A percentile compares a stretch with the other conserved stretches of the same genome.
Conservation (phyloP, 1,140 invertebrate genomes). For the Eueides isabella region DNA sequence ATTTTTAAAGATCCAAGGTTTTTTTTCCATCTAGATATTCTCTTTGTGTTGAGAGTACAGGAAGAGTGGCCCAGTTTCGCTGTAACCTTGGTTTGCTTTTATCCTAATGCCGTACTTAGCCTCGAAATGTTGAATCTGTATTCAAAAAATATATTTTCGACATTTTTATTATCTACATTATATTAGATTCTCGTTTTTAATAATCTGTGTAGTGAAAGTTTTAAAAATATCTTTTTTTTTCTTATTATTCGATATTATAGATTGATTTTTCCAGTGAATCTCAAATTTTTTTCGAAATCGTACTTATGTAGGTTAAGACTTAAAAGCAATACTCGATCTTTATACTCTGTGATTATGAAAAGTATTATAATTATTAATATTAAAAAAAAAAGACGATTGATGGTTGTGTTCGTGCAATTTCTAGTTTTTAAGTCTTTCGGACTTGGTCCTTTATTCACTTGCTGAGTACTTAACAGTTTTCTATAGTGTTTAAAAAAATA, state of each 20-base stretch:
- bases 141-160: background rate
- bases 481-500: constrained; percentile 11
- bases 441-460: constrained; percentile 60
- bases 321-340: constrained; percentile 70
- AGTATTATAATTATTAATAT: constrained; percentile 65
- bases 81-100: constrained; percentile 31
- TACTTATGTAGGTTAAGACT: constrained; percentile 49
- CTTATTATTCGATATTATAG: background rate
- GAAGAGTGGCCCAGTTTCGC: constrained; percentile 33
- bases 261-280: constrained; percentile 1
- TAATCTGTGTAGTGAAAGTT: background rate
- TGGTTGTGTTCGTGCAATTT: constrained; percentile 81
- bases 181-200: background rate
- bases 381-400: constrained; percentile 68
- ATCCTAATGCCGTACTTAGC: constrained; percentile 36
- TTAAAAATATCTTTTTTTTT: background rate
- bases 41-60: constrained; percentile 29
- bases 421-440: constrained; percentile 67
- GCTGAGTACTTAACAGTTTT: constrained; percentile 45
- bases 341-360: constrained; percentile 71
- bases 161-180: background rate
- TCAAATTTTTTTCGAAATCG: constrained; percentile 17
- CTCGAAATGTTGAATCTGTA: constrained; percentile 26
- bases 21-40: constrained; percentile 15
- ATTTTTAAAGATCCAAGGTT: constrained; percentile 20